Evolutionary conservation across 2,888 invertebrate species (phyloP).

Genomic region (Cepaea hortensis): DNA sequence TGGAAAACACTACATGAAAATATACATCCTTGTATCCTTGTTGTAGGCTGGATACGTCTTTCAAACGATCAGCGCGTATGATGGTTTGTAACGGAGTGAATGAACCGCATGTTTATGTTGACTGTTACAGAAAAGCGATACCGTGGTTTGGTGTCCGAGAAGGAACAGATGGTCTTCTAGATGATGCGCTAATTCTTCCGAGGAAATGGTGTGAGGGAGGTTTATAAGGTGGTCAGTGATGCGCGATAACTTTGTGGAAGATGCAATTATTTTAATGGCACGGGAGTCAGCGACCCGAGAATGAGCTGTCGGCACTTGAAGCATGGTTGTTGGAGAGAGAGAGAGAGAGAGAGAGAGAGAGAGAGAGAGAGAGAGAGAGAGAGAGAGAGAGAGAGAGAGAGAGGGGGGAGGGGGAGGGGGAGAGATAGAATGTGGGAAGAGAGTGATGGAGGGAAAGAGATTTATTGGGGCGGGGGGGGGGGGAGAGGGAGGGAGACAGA

Average conservation of each 20-base stretch:
- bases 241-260: not conserved
- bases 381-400: slow-evolving; percentile 11
- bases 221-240: not conserved
- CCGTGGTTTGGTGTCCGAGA: too few relatives aligned
- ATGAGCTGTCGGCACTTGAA: not conserved
- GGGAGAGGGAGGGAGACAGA: not conserved
- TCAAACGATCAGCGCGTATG: too few relatives aligned
- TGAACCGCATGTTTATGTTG: too few relatives aligned
- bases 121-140: too few relatives aligned
- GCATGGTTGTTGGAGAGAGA: not conserved
- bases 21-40: too few relatives aligned
- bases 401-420: not conserved
- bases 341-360: not conserved
- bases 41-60: too few relatives aligned
- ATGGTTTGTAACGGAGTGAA: too few relatives aligned
- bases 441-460: not conserved
- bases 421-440: not conserved
- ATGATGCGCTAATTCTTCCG: too few relatives aligned
- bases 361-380: not conserved
- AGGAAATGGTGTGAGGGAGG: too few relatives aligned
- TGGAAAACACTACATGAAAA: too few relatives aligned
- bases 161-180: too few relatives aligned
- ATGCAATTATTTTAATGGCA: not conserved
- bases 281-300: not conserved
- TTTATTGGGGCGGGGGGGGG: not conserved